Conservation (phyloP, 2,888 invertebrate species). For the Caenorhabditis drosophilae region DNA sequence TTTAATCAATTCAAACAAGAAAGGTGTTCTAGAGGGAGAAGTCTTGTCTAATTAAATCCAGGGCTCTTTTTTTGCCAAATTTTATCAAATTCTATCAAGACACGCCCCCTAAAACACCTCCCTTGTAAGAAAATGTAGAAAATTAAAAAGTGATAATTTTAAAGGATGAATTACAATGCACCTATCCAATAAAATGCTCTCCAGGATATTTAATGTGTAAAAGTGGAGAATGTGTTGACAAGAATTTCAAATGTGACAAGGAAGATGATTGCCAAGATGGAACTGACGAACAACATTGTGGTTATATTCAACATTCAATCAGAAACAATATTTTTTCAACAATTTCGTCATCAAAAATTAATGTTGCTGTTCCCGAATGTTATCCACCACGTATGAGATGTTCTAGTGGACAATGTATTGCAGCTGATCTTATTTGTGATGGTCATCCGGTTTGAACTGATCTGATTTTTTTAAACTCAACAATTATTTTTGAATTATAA, state of each 20-base stretch:
- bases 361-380: neutral
- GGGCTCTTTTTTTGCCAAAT: no score
- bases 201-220: slow-evolving; percentile 1
- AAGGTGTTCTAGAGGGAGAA: no score
- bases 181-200: slow-evolving; percentile 18
- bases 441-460: slow-evolving; percentile 5
- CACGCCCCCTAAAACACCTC: no score
- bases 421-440: slow-evolving; percentile 23
- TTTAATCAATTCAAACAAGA: no score
- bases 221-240: slow-evolving; percentile 4
- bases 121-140: no score
- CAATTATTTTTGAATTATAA: neutral
- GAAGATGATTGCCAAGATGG: slow-evolving; percentile 9
- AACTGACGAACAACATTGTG: slow-evolving; percentile 10
- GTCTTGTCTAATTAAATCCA: no score
- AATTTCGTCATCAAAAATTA: neutral
- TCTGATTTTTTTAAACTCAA: neutral
- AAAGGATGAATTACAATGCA: slow-evolving; percentile 38
- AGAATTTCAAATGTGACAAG: slow-evolving; percentile 12
- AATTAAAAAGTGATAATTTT: no score
- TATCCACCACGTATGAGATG: slow-evolving; percentile 15
- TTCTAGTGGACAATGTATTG: slow-evolving; percentile 33
- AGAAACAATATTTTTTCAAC: neutral
- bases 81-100: no score
- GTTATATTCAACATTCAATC: neutral